phyloP scores from a whole-genome alignment of 2,797 vertebrate species.

The Moxostoma hubbsi region DNA sequence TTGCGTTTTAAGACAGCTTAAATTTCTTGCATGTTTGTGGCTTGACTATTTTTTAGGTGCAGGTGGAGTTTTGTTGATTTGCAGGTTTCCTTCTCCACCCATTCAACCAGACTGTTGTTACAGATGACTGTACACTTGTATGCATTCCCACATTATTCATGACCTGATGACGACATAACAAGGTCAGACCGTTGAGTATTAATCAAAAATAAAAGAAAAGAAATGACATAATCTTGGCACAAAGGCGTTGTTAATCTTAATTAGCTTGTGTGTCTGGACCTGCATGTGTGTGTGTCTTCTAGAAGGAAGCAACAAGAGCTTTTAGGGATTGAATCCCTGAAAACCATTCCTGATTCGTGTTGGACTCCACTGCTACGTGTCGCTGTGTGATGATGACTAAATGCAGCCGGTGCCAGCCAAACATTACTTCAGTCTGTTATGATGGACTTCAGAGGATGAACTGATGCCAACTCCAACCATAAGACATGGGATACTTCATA shows the following conservation, averaged over 20 bases:
- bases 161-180: too few relatives aligned
- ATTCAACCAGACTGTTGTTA: not conserved
- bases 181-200: not conserved
- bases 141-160: not conserved
- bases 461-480: too few relatives aligned
- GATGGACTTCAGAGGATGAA: too few relatives aligned
- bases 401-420: too few relatives aligned
- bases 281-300: not conserved
- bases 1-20: too few relatives aligned
- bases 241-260: conserved; percentile 9
- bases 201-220: not conserved
- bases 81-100: conserved; percentile 5
- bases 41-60: not conserved
- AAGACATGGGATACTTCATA: too few relatives aligned
- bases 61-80: not conserved
- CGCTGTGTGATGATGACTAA: too few relatives aligned
- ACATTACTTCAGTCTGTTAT: too few relatives aligned
- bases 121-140: not conserved
- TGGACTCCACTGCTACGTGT: too few relatives aligned
- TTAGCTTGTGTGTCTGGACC: conserved; percentile 5
- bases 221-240: not conserved
- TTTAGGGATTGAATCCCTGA: too few relatives aligned
- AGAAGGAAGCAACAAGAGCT: not conserved
- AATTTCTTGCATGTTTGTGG: not conserved
- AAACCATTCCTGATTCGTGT: too few relatives aligned